phyloP scores from a whole-genome alignment of 2,888 invertebrate genomes.

The Melipona beecheii region DNA sequence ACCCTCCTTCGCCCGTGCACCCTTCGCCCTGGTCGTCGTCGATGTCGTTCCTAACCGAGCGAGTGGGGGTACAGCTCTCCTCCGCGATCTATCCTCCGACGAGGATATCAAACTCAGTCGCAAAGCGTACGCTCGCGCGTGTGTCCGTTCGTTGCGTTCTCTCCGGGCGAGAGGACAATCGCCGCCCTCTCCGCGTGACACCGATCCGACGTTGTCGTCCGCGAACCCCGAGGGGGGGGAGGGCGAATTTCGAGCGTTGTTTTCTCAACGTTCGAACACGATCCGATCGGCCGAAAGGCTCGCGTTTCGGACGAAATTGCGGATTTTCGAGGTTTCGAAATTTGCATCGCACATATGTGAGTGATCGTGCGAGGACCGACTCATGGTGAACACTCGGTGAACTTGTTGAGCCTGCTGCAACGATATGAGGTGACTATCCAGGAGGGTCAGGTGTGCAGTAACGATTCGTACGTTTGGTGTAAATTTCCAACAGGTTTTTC shows the following conservation, averaged over 20 bases:
- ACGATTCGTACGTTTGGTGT: neutral
- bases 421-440: constrained; percentile 46
- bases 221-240: too few species aligned
- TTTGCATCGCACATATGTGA: neutral
- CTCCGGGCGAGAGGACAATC: neutral
- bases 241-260: neutral
- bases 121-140: constrained; percentile 74
- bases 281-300: too few species aligned
- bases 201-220: too few species aligned
- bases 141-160: constrained; percentile 41
- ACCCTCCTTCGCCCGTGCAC: constrained; percentile 30
- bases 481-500: too few species aligned
- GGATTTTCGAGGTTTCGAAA: too few species aligned
- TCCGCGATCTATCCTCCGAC: constrained; percentile 70
- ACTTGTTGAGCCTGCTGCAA: constrained; percentile 46
- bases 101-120: constrained; percentile 76
- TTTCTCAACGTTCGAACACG: neutral
- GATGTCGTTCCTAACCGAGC: constrained; percentile 31
- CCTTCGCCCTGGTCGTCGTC: constrained; percentile 4
- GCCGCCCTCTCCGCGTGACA: neutral
- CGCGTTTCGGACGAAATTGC: too few species aligned
- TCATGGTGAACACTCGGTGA: constrained; percentile 18
- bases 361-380: neutral
- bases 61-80: constrained; percentile 68
- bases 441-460: constrained; percentile 8